Evolutionary conservation across 2,888 invertebrate species (phyloP).

Genomic region (Torymus auratus): DNA sequence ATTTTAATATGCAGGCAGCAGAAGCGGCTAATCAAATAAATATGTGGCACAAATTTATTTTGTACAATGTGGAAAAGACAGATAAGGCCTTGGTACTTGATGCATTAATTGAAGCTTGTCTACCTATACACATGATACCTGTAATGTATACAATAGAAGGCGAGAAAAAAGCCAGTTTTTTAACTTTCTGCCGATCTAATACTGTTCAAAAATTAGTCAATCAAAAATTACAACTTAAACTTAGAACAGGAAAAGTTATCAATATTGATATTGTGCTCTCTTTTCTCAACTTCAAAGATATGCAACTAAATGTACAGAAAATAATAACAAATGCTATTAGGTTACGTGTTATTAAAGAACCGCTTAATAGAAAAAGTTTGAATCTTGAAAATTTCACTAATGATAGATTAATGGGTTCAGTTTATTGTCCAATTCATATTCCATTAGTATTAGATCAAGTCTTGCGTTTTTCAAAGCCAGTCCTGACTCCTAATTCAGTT

Average conservation of each 20-base stretch:
- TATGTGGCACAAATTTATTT: constrained; percentile 73
- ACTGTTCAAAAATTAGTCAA: constrained; percentile 68
- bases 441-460: constrained; percentile 67
- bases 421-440: constrained; percentile 71
- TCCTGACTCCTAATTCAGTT: constrained; percentile 48
- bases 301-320: constrained; percentile 66
- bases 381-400: constrained; percentile 71
- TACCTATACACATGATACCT: constrained; percentile 69
- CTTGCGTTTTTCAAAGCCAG: constrained; percentile 65
- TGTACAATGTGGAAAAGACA: constrained; percentile 65
- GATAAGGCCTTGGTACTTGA: constrained; percentile 65
- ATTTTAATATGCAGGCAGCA: constrained; percentile 64
- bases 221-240: constrained; percentile 62
- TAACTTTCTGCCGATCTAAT: constrained; percentile 66
- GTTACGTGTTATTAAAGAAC: constrained; percentile 65
- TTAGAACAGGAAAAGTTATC: constrained; percentile 64
- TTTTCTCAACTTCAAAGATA: constrained; percentile 64
- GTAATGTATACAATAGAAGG: constrained; percentile 67
- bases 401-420: constrained; percentile 65
- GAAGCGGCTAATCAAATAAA: constrained; percentile 68
- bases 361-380: constrained; percentile 61
- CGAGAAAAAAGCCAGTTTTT: constrained; percentile 67
- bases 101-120: constrained; percentile 63
- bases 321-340: constrained; percentile 65
- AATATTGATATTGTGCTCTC: constrained; percentile 71